phyloP scores from a whole-genome alignment of 2,888 invertebrate species.

The Agriotes lineatus region DNA sequence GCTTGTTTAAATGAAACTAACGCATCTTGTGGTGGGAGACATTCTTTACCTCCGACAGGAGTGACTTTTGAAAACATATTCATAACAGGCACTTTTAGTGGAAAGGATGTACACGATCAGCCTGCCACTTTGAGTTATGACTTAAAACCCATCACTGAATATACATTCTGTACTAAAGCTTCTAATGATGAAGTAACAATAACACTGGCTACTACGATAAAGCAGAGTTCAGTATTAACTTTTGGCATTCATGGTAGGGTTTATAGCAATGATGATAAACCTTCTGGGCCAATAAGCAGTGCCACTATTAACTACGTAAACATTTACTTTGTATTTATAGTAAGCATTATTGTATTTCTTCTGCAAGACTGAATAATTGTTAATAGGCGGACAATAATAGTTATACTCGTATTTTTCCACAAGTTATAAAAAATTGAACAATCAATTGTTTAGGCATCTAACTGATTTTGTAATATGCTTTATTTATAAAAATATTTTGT shows the following conservation, averaged over 20 bases:
- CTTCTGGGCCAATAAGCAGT: too few relatives aligned
- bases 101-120: conserved; percentile 39
- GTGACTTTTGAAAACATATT: conserved; percentile 43
- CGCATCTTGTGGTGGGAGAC: conserved; percentile 43
- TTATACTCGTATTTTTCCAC: too few relatives aligned
- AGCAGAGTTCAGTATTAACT: conserved; percentile 42
- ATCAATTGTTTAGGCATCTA: too few relatives aligned
- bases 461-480: too few relatives aligned
- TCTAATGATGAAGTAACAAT: conserved; percentile 32
- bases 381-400: too few relatives aligned
- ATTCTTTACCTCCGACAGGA: conserved; percentile 19
- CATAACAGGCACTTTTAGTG: conserved; percentile 39
- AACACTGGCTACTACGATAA: conserved; percentile 37
- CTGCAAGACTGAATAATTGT: too few relatives aligned
- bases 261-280: conserved; percentile 43
- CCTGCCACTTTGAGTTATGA: conserved; percentile 48
- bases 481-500: too few relatives aligned
- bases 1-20: conserved; percentile 45
- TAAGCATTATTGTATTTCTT: too few relatives aligned
- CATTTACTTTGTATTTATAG: too few relatives aligned
- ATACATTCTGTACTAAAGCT: conserved; percentile 45
- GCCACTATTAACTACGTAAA: too few relatives aligned
- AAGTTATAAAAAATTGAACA: too few relatives aligned
- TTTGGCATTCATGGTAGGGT: conserved; percentile 52
- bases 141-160: conserved; percentile 45